Base-by-base conservation (phyloP, 2,888 invertebrate species). In the Allacma fusca region DNA sequence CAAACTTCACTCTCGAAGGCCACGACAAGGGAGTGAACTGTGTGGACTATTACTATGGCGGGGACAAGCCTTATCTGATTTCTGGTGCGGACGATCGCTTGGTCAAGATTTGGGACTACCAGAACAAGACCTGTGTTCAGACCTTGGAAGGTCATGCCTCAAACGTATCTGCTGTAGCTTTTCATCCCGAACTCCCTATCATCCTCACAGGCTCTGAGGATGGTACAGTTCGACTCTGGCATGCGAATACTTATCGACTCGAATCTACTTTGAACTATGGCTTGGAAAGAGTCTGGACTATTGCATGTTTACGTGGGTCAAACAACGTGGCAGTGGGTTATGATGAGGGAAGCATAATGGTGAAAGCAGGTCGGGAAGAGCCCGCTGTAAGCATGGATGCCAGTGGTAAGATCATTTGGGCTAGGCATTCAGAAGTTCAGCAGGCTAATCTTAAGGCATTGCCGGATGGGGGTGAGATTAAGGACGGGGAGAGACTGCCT, bases 101-200 rank as follows among this genome's bases (percentile, higher is more conserved):
- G 65, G 97, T 98, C 7, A 99, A 98, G 88, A 99, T 99, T 85
- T 99, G 99, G 99, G 99, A 99, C 86, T 99, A 99, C 87, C 95
- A 99, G 88, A 99, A 98, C 88, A 99, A 99, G 89, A 98, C 97
- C 0, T 99, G 98, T 87, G 98, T 99, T 0, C 98, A 99, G 87
- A 98, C 98, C 0, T 88, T 99, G 79, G 98, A 98, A 88, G 92
- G 98, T 0, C 99, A 99, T 88, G 94, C 96, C 0, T 82, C 81
- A 19, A 82, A 82, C 74, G 82, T 83, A 1, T 83, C 82, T 34
- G 88, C 89, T 82, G 98, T 98, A 0, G 94, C 94, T 79, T 99
- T 99, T 89, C 99, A 99, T 88, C 98, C 99, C 0, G 98, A 98
- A 86, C 88, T 99, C 80, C 99, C 99, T 0, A 95, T 99, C 81